Evolutionary conservation across 2,113 vertebrate species (phyloP).

Genomic region (Halcyon senegalensis): DNA sequence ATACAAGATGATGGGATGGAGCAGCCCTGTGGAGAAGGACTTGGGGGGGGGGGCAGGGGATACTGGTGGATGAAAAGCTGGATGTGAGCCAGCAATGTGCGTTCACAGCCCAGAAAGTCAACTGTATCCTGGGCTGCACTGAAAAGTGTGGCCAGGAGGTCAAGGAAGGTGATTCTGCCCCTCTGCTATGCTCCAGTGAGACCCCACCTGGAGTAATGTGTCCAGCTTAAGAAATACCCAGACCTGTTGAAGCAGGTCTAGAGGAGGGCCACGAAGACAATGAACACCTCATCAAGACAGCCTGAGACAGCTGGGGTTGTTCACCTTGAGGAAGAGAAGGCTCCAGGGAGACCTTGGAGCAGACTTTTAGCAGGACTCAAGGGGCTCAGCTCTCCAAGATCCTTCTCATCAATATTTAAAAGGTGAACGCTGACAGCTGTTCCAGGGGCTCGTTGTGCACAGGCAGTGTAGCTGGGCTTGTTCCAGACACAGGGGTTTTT

Average conservation of each 20-base stretch:
- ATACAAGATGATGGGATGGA: background rate
- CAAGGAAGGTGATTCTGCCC: background rate
- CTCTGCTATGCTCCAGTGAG: background rate
- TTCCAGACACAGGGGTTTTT: background rate
- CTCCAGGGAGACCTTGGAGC: background rate
- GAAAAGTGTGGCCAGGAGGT: background rate
- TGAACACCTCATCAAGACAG: background rate
- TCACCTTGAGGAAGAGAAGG: background rate
- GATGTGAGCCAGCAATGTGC: accelerated
- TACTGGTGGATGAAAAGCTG: background rate
- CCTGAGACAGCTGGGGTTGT: background rate
- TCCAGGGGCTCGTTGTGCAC: background rate
- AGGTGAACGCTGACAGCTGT: background rate
- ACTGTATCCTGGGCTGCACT: background rate
- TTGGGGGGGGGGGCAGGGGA: no score
- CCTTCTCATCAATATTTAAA: background rate
- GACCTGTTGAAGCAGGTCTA: background rate
- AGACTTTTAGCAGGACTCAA: background rate
- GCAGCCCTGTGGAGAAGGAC: background rate
- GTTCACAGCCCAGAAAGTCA: background rate
- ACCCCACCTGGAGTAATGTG: background rate
- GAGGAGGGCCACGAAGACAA: background rate
- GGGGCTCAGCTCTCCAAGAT: background rate
- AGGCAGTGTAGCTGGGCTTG: background rate
- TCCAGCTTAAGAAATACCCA: background rate